phyloP scores from a whole-genome alignment of 92 coral and sea anemone species.

The Actinostola sp. region DNA sequence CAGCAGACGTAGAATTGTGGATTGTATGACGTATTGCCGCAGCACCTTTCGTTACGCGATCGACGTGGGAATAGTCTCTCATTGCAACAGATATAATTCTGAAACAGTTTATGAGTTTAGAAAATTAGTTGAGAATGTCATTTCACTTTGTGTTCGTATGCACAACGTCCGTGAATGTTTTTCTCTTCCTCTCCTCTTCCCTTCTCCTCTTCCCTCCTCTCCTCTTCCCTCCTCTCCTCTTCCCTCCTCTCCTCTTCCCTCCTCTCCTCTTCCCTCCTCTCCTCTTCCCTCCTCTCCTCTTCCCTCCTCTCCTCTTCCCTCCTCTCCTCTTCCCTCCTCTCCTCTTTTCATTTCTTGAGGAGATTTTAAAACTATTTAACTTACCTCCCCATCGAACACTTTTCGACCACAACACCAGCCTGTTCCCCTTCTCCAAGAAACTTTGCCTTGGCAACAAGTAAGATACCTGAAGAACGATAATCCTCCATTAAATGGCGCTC shows the following conservation, averaged over 20 bases:
- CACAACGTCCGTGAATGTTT: too few species aligned
- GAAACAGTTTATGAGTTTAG: background rate
- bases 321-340: background rate
- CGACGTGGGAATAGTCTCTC: slow-evolving; percentile 9
- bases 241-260: too few species aligned
- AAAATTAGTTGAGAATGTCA: too few species aligned
- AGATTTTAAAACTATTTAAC: background rate
- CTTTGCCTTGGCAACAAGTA: slow-evolving; percentile 32
- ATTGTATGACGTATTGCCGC: slow-evolving; percentile 14
- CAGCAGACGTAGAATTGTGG: slow-evolving; percentile 9
- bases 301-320: background rate
- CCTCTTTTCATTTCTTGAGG: background rate
- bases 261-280: too few species aligned
- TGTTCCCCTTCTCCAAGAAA: slow-evolving; percentile 24
- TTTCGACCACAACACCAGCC: slow-evolving; percentile 37
- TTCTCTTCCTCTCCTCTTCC: too few species aligned
- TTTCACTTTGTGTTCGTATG: too few species aligned
- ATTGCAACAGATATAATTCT: slow-evolving; percentile 31
- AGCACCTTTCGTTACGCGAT: slow-evolving; percentile 2
- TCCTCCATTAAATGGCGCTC: background rate
- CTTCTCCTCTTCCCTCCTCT: background rate
- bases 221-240: too few species aligned
- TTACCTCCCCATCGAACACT: slow-evolving; percentile 28
- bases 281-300: background rate
- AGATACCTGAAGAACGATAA: slow-evolving; percentile 11